Conservation (phyloP, 1,140 invertebrate genomes). For the Thaumatotibia leucotreta region DNA sequence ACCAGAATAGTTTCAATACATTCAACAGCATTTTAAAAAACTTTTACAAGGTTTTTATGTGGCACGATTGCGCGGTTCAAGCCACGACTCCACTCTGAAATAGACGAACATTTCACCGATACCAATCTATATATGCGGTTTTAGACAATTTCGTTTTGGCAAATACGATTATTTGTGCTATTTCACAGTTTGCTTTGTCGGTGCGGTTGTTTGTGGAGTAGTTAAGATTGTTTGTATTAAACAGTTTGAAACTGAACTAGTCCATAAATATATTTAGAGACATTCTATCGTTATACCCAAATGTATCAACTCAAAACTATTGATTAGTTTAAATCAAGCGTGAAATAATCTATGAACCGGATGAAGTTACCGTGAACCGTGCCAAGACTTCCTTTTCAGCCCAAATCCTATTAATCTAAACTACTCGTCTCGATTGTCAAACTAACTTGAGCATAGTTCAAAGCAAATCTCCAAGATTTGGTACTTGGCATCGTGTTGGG, state of each 20-base stretch:
- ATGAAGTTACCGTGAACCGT: background rate
- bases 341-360: background rate
- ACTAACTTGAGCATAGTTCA: background rate
- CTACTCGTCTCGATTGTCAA: conserved; percentile 12
- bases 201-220: background rate
- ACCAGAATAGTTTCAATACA: background rate
- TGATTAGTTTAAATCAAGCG: background rate
- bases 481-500: conserved; percentile 5
- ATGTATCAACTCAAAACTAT: background rate
- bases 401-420: conserved; percentile 9
- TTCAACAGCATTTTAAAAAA: background rate
- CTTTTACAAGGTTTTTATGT: background rate
- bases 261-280: background rate
- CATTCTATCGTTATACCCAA: background rate
- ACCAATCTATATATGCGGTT: conserved; percentile 2
- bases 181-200: background rate
- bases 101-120: background rate
- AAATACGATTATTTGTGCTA: background rate
- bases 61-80: background rate
- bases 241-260: background rate
- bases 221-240: background rate
- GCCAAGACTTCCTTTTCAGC: background rate
- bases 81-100: background rate
- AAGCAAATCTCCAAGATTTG: conserved; percentile 6
- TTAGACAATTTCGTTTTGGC: conserved; percentile 5